Evolutionary conservation across 2,888 invertebrate genomes (phyloP), one percentile per base, ranked within the genome.

Genomic region (Meghimatium bilineatum): DNA sequence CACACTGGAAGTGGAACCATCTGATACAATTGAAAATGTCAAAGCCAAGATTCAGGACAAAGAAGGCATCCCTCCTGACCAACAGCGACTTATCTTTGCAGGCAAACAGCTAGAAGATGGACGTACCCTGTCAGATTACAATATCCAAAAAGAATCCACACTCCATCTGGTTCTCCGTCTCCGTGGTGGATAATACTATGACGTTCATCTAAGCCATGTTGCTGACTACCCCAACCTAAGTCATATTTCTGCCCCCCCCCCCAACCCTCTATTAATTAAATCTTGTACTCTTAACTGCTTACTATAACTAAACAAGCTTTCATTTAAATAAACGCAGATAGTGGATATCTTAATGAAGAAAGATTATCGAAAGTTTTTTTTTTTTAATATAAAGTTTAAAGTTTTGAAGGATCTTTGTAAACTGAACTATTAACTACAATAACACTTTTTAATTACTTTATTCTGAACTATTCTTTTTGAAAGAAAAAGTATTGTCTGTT

Each of bases 21-120:
- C 97, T 0, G 97, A 98, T 93, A 97, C 97, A 20, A 97, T 98
- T 90, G 97, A 98, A 95, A 97, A 98, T 96, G 97, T 97, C 49
- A 98, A 98, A 94, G 91, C 92, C 75, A 84, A 84, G 69, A 84
- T 84, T 44, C 84, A 84, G 56, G 84, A 84, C 80, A 84, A 84
- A 66, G 84, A 84, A 32, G 84, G 84, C 17, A 89, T 95, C 85
- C 95, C 95, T 1, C 95, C 95, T 82, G 97, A 97, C 94, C 97
- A n/a, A n/a, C n/a, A n/a, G n/a, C n/a, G n/a, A n/a, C n/a, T n/a
- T n/a, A n/a, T n/a, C n/a, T n/a, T n/a, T n/a, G n/a, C n/a, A n/a
- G n/a, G n/a, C n/a, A n/a, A n/a, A n/a, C n/a, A n/a, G n/a, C n/a
- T n/a, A n/a, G 71, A 71, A n/a, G 71, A 71, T 38, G 71, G 71